Evolutionary conservation across 2,888 invertebrate species (phyloP).

Genomic region (Polydesmus complanatus): DNA sequence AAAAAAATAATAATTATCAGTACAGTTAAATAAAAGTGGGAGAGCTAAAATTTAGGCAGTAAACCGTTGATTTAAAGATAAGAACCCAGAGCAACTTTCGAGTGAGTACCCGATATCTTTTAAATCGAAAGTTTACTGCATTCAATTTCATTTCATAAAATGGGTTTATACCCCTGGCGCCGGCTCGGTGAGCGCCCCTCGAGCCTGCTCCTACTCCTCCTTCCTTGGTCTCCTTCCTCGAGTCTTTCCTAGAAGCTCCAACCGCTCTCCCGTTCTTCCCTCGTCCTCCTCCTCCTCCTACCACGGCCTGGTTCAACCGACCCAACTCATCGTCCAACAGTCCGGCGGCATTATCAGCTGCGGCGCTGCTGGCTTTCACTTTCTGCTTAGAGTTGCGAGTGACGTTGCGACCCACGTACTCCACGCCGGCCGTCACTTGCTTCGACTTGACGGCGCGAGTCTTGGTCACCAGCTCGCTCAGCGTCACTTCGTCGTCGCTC

Average conservation of each 20-base stretch:
- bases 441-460: not conserved
- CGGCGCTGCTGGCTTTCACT: not conserved
- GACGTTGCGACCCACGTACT: not conserved
- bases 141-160: too few species aligned
- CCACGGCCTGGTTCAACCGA: not conserved
- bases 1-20: not conserved
- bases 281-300: not conserved
- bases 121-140: too few species aligned
- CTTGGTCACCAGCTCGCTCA: conserved; percentile 17
- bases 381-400: conserved; percentile 10
- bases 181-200: not conserved
- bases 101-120: too few species aligned
- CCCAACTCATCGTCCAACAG: not conserved
- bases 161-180: too few species aligned
- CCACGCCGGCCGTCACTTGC: conserved; percentile 6
- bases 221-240: not conserved
- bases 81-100: too few species aligned
- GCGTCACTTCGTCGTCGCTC: conserved; percentile 17
- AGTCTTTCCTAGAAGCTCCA: not conserved
- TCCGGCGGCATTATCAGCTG: not conserved
- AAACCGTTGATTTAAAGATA: too few species aligned
- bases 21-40: not conserved
- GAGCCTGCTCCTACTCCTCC: not conserved
- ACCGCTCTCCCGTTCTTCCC: not conserved
- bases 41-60: too few species aligned